Conservation (phyloP, 1,140 invertebrate species). For the Lepidostoma basale region DNA sequence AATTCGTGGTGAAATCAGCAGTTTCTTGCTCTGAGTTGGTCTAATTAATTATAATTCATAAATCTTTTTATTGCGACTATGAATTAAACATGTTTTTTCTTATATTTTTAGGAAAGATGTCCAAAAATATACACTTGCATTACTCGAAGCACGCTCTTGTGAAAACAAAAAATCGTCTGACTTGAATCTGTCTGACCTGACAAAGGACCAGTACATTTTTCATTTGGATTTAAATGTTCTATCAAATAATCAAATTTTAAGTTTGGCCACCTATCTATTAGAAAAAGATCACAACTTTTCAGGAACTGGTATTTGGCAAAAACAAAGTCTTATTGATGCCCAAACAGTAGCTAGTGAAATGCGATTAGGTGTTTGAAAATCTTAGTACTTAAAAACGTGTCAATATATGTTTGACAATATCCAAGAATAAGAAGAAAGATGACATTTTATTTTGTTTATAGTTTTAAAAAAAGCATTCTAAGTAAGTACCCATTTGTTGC, state of each 20-base stretch:
- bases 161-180: background rate
- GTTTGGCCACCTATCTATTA: conserved; percentile 49
- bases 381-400: background rate
- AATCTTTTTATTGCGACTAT: background rate
- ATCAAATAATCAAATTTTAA: conserved; percentile 38
- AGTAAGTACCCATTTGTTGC: background rate
- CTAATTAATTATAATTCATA: background rate
- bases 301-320: conserved; percentile 51
- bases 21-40: background rate
- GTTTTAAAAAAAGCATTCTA: background rate
- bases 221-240: background rate
- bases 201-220: background rate
- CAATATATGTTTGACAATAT: background rate
- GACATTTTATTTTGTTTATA: background rate
- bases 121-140: background rate
- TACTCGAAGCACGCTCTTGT: background rate
- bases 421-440: background rate
- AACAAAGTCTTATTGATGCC: background rate
- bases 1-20: background rate
- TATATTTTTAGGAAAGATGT: background rate
- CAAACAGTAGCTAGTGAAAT: background rate
- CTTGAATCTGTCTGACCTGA: background rate
- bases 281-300: conserved; percentile 52
- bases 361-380: no score
- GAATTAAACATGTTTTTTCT: background rate